Evolutionary conservation across 53 echinoderm and acorn worm species (phyloP).

Genomic region (Luidia sarsii): DNA sequence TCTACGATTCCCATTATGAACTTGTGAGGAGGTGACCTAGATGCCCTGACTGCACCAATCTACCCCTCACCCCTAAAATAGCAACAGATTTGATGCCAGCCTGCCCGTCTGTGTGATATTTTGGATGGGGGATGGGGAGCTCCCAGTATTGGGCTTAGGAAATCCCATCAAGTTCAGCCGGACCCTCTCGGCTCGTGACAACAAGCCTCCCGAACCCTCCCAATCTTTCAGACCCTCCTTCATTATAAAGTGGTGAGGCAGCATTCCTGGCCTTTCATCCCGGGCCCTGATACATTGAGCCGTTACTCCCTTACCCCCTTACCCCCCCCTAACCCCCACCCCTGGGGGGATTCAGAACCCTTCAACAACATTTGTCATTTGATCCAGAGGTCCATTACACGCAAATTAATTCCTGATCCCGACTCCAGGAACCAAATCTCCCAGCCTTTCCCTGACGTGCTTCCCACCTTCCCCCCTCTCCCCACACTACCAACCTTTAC

Average conservation of each 20-base stretch:
- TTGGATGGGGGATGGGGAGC: too few species aligned
- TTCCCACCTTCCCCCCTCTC: neutral
- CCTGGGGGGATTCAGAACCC: neutral
- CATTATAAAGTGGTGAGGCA: too few species aligned
- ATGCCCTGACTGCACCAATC: too few species aligned
- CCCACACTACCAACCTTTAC: neutral
- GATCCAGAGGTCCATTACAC: slow-evolving; percentile 36
- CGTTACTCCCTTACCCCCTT: neutral
- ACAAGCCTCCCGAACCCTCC: neutral
- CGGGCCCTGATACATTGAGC: too few species aligned
- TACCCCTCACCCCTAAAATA: too few species aligned
- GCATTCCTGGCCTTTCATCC: too few species aligned
- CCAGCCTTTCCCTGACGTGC: neutral
- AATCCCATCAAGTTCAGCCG: too few species aligned
- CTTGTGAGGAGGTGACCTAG: too few species aligned
- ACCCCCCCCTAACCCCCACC: neutral
- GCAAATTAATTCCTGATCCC: slow-evolving; percentile 38
- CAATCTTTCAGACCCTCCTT: neutral
- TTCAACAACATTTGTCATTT: slow-evolving; percentile 44
- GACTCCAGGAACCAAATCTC: neutral
- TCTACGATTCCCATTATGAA: too few species aligned
- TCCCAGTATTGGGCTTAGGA: too few species aligned
- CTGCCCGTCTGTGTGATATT: too few species aligned
- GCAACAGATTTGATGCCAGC: too few species aligned
- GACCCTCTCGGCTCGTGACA: neutral